These are phyloP conservation scores for Semaprochilodus insignis DNA, from an alignment of 2,797 vertebrate genomes.

Conservation along the genomic window DNA sequence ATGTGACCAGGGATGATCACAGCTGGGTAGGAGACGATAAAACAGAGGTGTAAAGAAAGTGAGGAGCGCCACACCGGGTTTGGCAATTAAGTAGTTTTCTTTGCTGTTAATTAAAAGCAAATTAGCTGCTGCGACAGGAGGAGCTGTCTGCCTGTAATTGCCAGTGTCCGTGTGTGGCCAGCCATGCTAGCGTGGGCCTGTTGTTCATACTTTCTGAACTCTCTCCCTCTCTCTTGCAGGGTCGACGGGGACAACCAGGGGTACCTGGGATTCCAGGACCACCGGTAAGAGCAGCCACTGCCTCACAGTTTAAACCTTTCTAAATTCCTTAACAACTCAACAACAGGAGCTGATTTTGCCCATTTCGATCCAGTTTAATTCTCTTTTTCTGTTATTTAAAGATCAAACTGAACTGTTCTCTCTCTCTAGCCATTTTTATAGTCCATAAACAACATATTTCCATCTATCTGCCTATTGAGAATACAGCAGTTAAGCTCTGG, in stretches of 20 bases:
- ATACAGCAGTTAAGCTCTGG: background rate
- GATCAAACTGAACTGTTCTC: background rate
- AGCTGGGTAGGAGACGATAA: conserved; percentile 76
- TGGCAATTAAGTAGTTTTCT: conserved; percentile 81
- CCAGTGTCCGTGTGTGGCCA: conserved; percentile 66
- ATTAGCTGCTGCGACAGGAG: conserved; percentile 77
- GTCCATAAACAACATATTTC: background rate
- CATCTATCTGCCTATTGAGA: background rate
- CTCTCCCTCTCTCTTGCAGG: conserved; percentile 73
- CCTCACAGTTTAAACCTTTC: background rate
- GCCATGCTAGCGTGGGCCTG: conserved; percentile 68
- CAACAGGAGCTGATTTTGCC: background rate
- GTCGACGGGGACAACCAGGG: conserved; percentile 90
- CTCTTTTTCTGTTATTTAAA: background rate
- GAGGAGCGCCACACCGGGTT: conserved; percentile 74
- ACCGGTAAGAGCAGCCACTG: conserved; percentile 81
- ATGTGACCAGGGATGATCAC: conserved; percentile 70
- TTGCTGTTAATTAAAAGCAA: conserved; percentile 82
- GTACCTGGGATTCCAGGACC: conserved; percentile 85
- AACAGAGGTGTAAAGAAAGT: conserved; percentile 75
- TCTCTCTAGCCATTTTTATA: background rate
- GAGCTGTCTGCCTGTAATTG: conserved; percentile 74
- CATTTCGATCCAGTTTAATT: background rate
- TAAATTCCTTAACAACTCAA: background rate
- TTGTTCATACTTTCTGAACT: conserved; percentile 45